A percentile compares a stretch with the other conserved stretches of the same genome.
Evolutionary conservation across 2,888 invertebrate genomes (phyloP).

Genomic region (Gryllus longicercus): DNA sequence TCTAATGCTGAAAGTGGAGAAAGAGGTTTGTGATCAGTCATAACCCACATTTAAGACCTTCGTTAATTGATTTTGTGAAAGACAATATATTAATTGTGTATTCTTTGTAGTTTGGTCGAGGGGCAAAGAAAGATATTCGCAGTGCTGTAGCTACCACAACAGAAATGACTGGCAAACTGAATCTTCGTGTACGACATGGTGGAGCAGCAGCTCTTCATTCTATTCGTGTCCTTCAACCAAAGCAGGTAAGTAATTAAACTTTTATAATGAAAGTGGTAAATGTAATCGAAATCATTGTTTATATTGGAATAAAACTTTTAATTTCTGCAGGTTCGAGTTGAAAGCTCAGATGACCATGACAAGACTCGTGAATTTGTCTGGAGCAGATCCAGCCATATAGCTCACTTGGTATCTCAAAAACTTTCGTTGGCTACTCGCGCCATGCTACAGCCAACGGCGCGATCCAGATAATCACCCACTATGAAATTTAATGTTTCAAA

Average conservation of each 20-base stretch:
- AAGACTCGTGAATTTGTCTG: constrained; percentile 79
- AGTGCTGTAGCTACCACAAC: constrained; percentile 85
- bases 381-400: constrained; percentile 78
- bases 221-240: constrained; percentile 80
- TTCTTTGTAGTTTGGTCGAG: constrained; percentile 63
- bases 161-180: constrained; percentile 79
- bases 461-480: background rate
- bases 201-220: constrained; percentile 79
- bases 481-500: background rate
- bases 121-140: constrained; percentile 74
- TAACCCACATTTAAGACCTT: no score
- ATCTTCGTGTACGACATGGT: constrained; percentile 71
- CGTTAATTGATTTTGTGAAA: no score
- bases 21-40: constrained; percentile 50
- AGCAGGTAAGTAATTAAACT: constrained; percentile 60
- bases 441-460: constrained; percentile 57
- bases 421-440: constrained; percentile 60
- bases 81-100: no score
- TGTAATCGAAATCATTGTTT: no score
- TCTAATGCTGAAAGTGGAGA: constrained; percentile 71
- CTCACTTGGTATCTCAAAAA: constrained; percentile 78
- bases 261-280: no score
- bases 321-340: constrained; percentile 68
- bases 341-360: constrained; percentile 72
- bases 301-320: no score